Base-by-base conservation (phyloP, 2,888 invertebrate species). In the Xylophagus ater region DNA sequence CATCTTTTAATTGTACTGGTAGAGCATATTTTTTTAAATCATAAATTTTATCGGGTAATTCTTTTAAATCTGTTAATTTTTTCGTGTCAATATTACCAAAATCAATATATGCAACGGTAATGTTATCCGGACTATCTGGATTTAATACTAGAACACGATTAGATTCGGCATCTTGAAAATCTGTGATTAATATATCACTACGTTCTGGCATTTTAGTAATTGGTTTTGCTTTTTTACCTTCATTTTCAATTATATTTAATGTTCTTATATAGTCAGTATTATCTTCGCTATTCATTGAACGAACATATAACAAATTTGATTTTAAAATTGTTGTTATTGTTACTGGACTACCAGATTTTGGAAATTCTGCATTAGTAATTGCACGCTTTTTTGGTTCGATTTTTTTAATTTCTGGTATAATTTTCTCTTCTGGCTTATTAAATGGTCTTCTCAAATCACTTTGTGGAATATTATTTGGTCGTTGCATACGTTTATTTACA, bases 81-180 rank as follows among this genome's bases (percentile, higher is more conserved):
- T 53, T 50, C 2, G 47, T 17, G 40, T 60, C 62, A 12, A 56
- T 43, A 43, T 54, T 62, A 2, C 63, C 63, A 39, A 52, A 60
- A 38, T 63, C 63, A 8, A 62, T 47, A 28, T 54, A 57, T 10
- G 57, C 50, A 9, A 62, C 41, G 26, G 49, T 49, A 9, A 63
- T 59, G 15, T 44, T 42, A 3, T 51, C 43, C 2, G 48, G 39
- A 37, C 56, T 44, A 1, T 53, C 51, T 1, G 47, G 42, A 42
- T 54, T 54, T 0, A 63, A 39, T 2, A 62, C 53, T 44, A 60
- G 46, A 12, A 58, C 62, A 1, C 63, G 57, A 29, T 53, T 51
- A 33, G 18, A 44, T 9, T 39, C 40, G 9, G 41, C 51, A 2
- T 45, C 32, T 13, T 53, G 44, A 15, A 54, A 52, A 34, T 56